phyloP scores from a whole-genome alignment of 2,113 vertebrate genomes.

The Electrona antarctica region DNA sequence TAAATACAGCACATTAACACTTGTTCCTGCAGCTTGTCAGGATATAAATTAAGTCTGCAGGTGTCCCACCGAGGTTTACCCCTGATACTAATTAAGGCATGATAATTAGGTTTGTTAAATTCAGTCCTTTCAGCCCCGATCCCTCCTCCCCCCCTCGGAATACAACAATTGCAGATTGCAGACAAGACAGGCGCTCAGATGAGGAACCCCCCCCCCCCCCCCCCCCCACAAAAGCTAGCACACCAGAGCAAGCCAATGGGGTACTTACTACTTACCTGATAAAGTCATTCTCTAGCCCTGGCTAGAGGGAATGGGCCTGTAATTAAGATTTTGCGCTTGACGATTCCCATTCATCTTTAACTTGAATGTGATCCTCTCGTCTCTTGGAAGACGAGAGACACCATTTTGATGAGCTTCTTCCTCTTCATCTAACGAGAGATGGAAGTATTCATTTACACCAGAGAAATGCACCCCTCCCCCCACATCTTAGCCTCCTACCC shows the following conservation, averaged over 20 bases:
- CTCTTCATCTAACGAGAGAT: conserved; percentile 75
- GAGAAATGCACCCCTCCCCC: conserved; percentile 53
- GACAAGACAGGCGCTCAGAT: conserved; percentile 74
- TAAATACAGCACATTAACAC: conserved; percentile 99
- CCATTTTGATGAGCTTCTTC: conserved; percentile 79
- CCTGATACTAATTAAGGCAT: conserved; percentile 99
- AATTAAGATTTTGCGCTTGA: conserved; percentile 78
- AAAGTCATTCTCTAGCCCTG: conserved; percentile 57
- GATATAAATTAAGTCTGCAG: conserved; percentile 99
- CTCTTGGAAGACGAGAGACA: conserved; percentile 69
- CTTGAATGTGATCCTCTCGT: conserved; percentile 68
- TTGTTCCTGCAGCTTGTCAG: conserved; percentile 98
- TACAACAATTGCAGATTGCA: conserved; percentile 79
- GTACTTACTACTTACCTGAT: conserved; percentile 56
- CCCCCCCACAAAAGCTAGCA: conserved; percentile 23
- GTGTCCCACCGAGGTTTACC: conserved; percentile 99
- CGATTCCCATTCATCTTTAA: conserved; percentile 80
- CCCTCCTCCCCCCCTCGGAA: conserved; percentile 87
- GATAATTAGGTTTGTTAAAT: conserved; percentile 99
- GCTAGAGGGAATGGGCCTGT: conserved; percentile 73
- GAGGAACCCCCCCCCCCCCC: conserved; percentile 60
- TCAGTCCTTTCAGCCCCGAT: conserved; percentile 94
- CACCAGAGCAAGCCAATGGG: conserved; percentile 65
- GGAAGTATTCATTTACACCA: conserved; percentile 74
- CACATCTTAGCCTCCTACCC: conserved; percentile 2